Evolutionary conservation across 2,113 vertebrate species (phyloP).

Genomic region (Clarias gariepinus): DNA sequence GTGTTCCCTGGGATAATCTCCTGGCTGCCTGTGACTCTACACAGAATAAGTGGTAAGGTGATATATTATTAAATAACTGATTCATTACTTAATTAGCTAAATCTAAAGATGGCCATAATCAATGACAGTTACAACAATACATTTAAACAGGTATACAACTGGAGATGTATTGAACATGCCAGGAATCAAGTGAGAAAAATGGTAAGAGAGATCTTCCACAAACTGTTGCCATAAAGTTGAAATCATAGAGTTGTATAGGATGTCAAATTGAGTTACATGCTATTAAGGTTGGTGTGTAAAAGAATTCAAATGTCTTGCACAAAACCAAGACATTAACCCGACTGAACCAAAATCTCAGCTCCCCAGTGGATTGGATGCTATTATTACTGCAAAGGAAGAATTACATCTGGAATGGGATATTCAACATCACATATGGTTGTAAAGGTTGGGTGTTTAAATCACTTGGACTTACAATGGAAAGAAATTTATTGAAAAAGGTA

Average conservation of each 20-base stretch:
- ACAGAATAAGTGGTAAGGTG: too few relatives aligned
- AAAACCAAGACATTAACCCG: background rate
- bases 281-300: background rate
- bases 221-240: background rate
- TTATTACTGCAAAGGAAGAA: too few relatives aligned
- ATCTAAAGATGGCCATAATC: background rate
- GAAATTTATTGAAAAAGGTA: background rate
- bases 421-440: background rate
- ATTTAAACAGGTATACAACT: background rate
- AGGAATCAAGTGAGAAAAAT: background rate
- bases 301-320: background rate
- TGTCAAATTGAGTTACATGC: background rate
- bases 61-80: too few relatives aligned
- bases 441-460: background rate
- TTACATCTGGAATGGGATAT: background rate
- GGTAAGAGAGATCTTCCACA: background rate
- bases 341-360: background rate
- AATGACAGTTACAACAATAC: background rate
- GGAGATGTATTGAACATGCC: background rate
- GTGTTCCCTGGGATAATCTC: too few relatives aligned
- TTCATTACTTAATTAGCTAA: too few relatives aligned
- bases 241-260: background rate
- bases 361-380: too few relatives aligned
- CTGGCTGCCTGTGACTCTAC: too few relatives aligned
- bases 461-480: background rate